Conservation (phyloP, 1,140 invertebrate genomes). For the Drosophila auraria region DNA sequence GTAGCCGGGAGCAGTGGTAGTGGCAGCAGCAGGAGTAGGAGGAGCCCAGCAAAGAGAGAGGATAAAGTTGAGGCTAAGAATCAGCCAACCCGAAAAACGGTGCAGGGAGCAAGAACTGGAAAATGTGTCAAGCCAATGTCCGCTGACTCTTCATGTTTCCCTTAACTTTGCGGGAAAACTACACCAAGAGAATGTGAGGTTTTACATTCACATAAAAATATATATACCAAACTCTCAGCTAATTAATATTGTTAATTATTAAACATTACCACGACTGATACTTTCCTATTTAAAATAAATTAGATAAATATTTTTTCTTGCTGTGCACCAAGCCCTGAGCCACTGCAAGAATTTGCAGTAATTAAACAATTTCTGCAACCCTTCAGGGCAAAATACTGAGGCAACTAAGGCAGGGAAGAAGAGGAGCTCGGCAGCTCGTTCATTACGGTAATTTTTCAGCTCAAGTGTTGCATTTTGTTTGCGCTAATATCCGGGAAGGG, state of each 20-base stretch:
- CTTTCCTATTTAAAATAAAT: background rate
- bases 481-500: conserved; percentile 73
- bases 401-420: background rate
- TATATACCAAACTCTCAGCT: background rate
- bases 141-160: conserved; percentile 22
- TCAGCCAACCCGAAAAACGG: conserved; percentile 73
- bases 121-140: conserved; percentile 75
- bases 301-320: background rate
- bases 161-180: background rate
- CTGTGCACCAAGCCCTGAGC: conserved; percentile 24
- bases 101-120: conserved; percentile 67
- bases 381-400: conserved; percentile 35
- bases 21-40: background rate
- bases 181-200: background rate
- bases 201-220: too few species aligned
- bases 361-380: conserved; percentile 78
- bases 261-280: too few species aligned
- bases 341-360: conserved; percentile 77
- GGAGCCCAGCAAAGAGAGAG: conserved; percentile 5
- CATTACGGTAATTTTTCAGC: conserved; percentile 82
- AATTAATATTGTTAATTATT: too few species aligned
- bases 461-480: conserved; percentile 83
- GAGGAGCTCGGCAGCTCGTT: conserved; percentile 55
- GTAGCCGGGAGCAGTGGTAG: background rate
- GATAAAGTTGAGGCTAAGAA: conserved; percentile 45